These are phyloP conservation scores for Dendronephthya gigantea DNA, from an alignment of 64 coral and sea anemone species.

Conservation along the genomic window DNA sequence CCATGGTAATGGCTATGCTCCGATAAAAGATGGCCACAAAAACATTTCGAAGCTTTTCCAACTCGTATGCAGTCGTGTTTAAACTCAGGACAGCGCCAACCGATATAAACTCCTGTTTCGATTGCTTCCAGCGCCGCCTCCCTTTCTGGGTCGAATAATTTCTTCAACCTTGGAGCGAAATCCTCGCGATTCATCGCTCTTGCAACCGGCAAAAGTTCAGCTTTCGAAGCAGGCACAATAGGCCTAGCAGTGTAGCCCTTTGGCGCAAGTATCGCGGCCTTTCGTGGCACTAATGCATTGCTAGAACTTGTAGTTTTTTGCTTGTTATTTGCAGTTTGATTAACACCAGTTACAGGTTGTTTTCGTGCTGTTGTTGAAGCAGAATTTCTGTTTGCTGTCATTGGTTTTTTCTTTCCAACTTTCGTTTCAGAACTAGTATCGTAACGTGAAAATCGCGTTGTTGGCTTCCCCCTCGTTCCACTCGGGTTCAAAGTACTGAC, in stretches of 20 bases:
- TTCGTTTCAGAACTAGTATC: background rate
- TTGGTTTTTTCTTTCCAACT: background rate
- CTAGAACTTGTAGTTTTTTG: background rate
- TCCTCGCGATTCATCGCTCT: slow-evolving; percentile 83
- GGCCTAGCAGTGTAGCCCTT: slow-evolving; percentile 66
- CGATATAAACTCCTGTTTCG: slow-evolving; percentile 72
- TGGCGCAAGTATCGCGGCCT: slow-evolving; percentile 24
- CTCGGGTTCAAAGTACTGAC: background rate
- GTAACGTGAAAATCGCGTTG: background rate
- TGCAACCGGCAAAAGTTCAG: slow-evolving; percentile 75
- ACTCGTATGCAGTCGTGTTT: slow-evolving; percentile 96
- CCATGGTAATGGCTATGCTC: slow-evolving; percentile 62
- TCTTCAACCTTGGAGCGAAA: slow-evolving; percentile 76
- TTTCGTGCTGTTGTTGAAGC: background rate
- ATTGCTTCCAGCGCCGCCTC: slow-evolving; percentile 87
- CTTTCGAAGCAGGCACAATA: slow-evolving; percentile 68
- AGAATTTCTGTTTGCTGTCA: background rate
- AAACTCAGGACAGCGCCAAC: slow-evolving; percentile 64
- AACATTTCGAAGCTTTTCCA: slow-evolving; percentile 73
- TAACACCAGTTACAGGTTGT: background rate
- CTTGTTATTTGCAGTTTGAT: background rate
- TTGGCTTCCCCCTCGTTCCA: background rate
- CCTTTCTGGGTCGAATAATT: slow-evolving; percentile 91
- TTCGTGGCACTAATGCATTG: background rate
- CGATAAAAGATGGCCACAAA: slow-evolving; percentile 70